Percentiles rank a stretch among this genome's conserved stretches.
Conservation (phyloP, 2,888 invertebrate species). For the Agrotis puta region DNA sequence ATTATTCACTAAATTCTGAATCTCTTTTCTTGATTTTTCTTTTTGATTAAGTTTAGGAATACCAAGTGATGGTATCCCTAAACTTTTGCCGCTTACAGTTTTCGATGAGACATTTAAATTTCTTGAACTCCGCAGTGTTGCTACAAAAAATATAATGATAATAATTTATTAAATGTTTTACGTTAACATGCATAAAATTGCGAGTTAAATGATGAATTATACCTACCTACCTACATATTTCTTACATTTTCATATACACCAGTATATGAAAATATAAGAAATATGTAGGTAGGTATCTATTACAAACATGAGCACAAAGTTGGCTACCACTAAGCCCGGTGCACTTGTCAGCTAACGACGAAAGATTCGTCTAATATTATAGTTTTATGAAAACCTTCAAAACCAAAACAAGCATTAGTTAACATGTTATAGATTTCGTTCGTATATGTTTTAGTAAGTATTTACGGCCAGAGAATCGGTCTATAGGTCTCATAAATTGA, state of each 20-base stretch:
- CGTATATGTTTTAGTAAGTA: not conserved
- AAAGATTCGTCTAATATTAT: not conserved
- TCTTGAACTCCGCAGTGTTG: constrained; percentile 66
- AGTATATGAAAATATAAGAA: not conserved
- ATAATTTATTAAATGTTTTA: constrained; percentile 6
- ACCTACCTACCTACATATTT: too few species aligned
- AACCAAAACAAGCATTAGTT: not conserved
- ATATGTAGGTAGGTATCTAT: not conserved
- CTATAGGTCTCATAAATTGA: not conserved
- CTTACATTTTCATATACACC: too few species aligned
- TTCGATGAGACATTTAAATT: constrained; percentile 66
- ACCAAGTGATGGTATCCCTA: constrained; percentile 53
- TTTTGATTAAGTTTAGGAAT: constrained; percentile 63
- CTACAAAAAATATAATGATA: constrained; percentile 67
- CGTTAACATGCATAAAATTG: not conserved
- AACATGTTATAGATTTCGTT: not conserved
- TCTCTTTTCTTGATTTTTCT: constrained; percentile 65
- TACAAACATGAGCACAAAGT: not conserved
- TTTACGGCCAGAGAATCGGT: not conserved
- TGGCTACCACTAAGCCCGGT: not conserved
- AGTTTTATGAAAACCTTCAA: not conserved
- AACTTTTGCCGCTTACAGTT: constrained; percentile 77
- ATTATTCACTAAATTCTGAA: constrained; percentile 71
- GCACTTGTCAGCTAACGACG: not conserved
- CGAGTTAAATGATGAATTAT: constrained; percentile 2